Evolutionary conservation across 2,797 vertebrate species (phyloP), one percentile per base, ranked within the genome.

Genomic region (Gymnothorax reevesii): DNA sequence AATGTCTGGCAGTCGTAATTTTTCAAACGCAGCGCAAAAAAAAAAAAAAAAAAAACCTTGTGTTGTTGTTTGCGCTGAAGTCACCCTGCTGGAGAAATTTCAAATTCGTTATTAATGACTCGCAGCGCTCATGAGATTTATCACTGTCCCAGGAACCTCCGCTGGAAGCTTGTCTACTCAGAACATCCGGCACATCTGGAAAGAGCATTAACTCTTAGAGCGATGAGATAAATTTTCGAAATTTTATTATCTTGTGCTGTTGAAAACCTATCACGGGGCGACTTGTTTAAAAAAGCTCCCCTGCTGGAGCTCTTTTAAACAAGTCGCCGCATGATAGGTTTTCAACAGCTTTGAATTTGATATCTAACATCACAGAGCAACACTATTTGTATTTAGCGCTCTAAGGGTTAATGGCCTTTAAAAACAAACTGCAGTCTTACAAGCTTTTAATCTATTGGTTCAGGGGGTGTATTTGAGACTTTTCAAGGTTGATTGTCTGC

Each of bases 91-190:
- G 77, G 55, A 54, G 77, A 80, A 80, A 80, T 55, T 80, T 80
- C 77, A 54, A 80, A 80, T 80, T 55, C 77, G 10, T 1, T 80
- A 80, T 80, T 80, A 54, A 80, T 55, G 52, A 80, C 77, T 52
- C 54, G 20, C 6, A 20, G 22, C 49, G 54, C n/a, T 17, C 52
- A 0, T 80, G 77, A 17, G 55, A 80, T 80, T 54, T 8, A 80
- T 80, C 77, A 80, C 10, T 80, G 49, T 80, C 49, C 49, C 52
- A 1, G 4, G n/a, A 55, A 80, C 20, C 52, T 17, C 15, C 10
- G 52, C 49, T 54, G 52, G 22, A 4, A 10, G 52, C 6, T 10
- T 3, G 33, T 49, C 13, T 7, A 49, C 15, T 7, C 12, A 2
- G 1, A 17, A 42, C 52, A 10, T 77, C 73, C 42, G 4, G 27